Conservation (phyloP, 2,888 invertebrate species). For the Plebejus anna region DNA sequence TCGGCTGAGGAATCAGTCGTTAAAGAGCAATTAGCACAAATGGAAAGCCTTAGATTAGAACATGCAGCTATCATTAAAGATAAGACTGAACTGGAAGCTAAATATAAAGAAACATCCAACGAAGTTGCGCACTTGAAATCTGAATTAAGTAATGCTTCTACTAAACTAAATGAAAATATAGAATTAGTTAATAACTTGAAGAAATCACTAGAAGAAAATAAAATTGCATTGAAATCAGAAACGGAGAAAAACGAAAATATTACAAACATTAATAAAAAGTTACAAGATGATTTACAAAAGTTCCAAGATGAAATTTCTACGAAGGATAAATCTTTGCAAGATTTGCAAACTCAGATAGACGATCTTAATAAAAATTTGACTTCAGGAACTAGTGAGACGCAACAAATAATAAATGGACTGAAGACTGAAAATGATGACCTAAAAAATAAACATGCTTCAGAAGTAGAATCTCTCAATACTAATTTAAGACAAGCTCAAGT, state of each 20-base stretch:
- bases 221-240: conserved; percentile 55
- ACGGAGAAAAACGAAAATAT: conserved; percentile 53
- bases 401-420: conserved; percentile 53
- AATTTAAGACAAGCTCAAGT: conserved; percentile 55
- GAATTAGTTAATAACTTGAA: conserved; percentile 48
- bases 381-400: conserved; percentile 55
- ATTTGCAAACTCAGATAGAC: conserved; percentile 54
- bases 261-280: conserved; percentile 48
- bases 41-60: conserved; percentile 61
- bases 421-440: conserved; percentile 61
- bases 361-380: conserved; percentile 55
- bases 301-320: conserved; percentile 52
- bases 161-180: conserved; percentile 53
- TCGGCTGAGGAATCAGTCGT: conserved; percentile 65
- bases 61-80: conserved; percentile 56
- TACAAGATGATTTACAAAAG: conserved; percentile 55
- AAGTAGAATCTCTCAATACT: conserved; percentile 63
- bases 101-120: conserved; percentile 49
- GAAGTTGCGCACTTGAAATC: conserved; percentile 54
- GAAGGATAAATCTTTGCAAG: conserved; percentile 51
- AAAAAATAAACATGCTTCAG: conserved; percentile 56
- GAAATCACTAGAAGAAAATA: conserved; percentile 57
- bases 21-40: conserved; percentile 60
- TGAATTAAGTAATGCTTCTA: conserved; percentile 50
- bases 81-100: conserved; percentile 55